Conservation (phyloP, 2,797 vertebrate genomes). For the Acanthis flammea region DNA sequence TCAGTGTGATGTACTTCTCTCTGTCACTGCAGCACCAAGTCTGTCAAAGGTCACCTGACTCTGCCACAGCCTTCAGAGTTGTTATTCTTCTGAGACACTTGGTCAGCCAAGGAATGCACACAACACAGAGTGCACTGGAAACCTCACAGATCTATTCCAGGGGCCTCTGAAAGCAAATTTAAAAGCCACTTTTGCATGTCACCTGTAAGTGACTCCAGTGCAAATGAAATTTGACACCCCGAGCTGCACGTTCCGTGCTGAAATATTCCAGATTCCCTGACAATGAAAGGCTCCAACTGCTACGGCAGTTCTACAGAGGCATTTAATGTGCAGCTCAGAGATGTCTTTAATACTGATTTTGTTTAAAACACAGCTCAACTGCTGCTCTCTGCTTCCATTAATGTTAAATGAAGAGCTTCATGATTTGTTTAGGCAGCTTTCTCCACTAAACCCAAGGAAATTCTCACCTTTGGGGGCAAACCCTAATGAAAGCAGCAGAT, state of each 20-base stretch:
- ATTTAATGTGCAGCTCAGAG: neutral
- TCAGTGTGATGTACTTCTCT: neutral
- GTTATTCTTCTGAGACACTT: neutral
- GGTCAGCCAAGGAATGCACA: neutral
- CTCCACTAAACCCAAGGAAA: neutral
- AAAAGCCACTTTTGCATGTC: neutral
- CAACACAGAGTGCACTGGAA: accelerated
- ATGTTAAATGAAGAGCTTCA: neutral
- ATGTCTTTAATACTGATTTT: neutral
- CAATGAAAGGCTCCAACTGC: neutral
- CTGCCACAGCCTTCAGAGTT: neutral
- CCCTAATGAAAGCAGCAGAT: neutral
- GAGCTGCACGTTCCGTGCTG: neutral
- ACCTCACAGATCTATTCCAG: neutral
- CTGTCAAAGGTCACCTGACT: neutral
- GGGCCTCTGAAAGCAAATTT: neutral
- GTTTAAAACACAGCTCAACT: neutral
- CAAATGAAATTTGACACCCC: neutral
- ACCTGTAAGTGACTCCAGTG: neutral
- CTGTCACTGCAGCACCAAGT: neutral
- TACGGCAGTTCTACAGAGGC: neutral
- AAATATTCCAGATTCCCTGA: neutral
- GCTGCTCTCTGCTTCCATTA: neutral
- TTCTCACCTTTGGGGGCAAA: neutral
- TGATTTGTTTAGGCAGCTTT: neutral